Conservation (phyloP, 2,888 invertebrate genomes). For the Patella ulyssiponensis region DNA sequence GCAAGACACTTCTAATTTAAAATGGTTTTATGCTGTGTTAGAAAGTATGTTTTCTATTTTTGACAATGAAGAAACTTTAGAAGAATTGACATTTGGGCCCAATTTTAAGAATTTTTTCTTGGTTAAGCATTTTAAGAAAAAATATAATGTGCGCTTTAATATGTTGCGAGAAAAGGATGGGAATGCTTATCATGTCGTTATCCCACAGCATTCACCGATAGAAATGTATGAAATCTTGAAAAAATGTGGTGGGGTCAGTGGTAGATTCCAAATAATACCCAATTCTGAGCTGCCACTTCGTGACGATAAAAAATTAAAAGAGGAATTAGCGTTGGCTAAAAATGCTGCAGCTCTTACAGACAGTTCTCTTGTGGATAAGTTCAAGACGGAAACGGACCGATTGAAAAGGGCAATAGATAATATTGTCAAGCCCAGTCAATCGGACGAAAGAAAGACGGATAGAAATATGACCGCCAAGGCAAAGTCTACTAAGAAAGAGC, state of each 20-base stretch:
- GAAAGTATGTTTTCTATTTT: slow-evolving; percentile 1
- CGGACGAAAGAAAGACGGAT: too few relatives aligned
- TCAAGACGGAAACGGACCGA: neutral
- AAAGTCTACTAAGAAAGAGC: too few relatives aligned
- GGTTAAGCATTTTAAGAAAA: neutral
- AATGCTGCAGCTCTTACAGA: neutral
- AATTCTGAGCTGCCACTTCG: neutral
- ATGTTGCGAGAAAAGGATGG: neutral
- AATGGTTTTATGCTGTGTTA: neutral
- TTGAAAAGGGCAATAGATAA: neutral
- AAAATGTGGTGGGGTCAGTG: neutral
- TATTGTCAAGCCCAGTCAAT: too few relatives aligned
- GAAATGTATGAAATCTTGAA: neutral
- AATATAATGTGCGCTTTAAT: neutral
- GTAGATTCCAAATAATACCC: neutral
- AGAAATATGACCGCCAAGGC: too few relatives aligned
- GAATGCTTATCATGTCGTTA: neutral
- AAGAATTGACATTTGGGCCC: slow-evolving; percentile 1
- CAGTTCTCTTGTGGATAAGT: neutral
- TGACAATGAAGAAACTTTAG: slow-evolving; percentile 4
- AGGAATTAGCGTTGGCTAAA: neutral
- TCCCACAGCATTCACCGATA: neutral
- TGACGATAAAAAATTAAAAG: neutral
- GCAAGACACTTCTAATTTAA: neutral
- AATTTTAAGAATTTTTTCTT: neutral